These are phyloP conservation scores for Leptopilina syphax DNA, from an alignment of 2,888 invertebrate genomes.

Conservation along the genomic window DNA sequence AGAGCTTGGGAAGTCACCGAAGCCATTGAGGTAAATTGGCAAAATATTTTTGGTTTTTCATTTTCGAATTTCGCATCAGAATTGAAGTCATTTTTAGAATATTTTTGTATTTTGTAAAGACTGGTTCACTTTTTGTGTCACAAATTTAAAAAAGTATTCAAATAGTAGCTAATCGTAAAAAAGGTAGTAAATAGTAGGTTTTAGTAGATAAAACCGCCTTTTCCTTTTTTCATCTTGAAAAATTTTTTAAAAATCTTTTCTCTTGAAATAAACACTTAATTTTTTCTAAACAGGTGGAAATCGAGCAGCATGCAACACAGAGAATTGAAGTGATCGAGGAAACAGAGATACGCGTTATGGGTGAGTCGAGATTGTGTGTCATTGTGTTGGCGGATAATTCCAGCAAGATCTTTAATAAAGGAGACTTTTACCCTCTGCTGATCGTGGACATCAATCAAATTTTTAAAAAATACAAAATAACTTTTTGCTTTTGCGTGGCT, in stretches of 20 bases:
- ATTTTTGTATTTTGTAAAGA: too few species aligned
- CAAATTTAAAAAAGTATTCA: too few species aligned
- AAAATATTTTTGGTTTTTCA: background rate
- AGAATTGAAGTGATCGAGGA: constrained; percentile 76
- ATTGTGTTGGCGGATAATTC: constrained; percentile 52
- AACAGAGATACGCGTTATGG: constrained; percentile 77
- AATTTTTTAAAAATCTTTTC: background rate
- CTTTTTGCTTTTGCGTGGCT: constrained; percentile 63
- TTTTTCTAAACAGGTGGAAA: constrained; percentile 67
- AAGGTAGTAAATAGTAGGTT: too few species aligned
- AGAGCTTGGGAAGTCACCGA: constrained; percentile 89
- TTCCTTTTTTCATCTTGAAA: too few species aligned
- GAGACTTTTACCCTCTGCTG: constrained; percentile 28
- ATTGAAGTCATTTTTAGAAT: too few species aligned
- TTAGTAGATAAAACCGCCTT: too few species aligned
- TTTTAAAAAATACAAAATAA: constrained; percentile 48
- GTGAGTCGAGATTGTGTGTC: constrained; percentile 74
- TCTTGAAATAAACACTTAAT: background rate
- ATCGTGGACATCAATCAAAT: constrained; percentile 49
- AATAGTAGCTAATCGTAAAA: too few species aligned
- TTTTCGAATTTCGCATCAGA: too few species aligned
- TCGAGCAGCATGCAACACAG: constrained; percentile 75
- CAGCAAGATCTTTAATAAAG: constrained; percentile 21
- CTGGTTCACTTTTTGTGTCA: too few species aligned
- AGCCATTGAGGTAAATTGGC: constrained; percentile 80